These are phyloP conservation scores for Calosoma granatense DNA, from an alignment of 1,140 invertebrate genomes.

Conservation along the genomic window DNA sequence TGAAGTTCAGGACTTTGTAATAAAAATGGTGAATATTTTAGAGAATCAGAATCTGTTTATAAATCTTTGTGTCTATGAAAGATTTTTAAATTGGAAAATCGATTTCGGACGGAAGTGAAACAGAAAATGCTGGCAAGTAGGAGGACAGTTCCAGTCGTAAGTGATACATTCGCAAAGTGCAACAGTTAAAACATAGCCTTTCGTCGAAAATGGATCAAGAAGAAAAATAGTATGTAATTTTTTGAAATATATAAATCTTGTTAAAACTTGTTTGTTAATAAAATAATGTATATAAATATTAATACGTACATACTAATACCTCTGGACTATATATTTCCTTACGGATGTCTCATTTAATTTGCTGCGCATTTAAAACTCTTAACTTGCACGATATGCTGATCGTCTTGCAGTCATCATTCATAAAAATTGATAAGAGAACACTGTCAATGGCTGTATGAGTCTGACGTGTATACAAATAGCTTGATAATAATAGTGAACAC, in stretches of 20 bases:
- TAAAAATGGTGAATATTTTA: too few species aligned
- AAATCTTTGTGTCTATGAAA: constrained; percentile 30
- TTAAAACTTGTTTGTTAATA: background rate
- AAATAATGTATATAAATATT: background rate
- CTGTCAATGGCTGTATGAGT: background rate
- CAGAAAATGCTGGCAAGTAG: constrained; percentile 23
- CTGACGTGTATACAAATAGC: too few species aligned
- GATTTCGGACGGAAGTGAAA: constrained; percentile 36
- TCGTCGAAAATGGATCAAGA: background rate
- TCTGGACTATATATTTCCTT: background rate
- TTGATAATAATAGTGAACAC: background rate
- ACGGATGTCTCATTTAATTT: too few species aligned
- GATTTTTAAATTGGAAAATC: constrained; percentile 33
- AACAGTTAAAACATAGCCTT: too few species aligned
- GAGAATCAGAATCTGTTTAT: too few species aligned
- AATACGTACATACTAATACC: background rate
- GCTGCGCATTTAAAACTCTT: too few species aligned
- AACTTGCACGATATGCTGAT: background rate
- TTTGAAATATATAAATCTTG: background rate
- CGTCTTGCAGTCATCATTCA: background rate
- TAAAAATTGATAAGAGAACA: background rate
- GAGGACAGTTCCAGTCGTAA: constrained; percentile 29
- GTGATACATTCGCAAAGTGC: constrained; percentile 18
- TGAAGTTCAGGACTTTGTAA: too few species aligned
- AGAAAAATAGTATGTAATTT: background rate